Percentiles rank a stretch among this genome's conserved stretches.
Evolutionary conservation across 1,140 invertebrate species (phyloP).

Genomic region (Pseudomyrmex gracilis): DNA sequence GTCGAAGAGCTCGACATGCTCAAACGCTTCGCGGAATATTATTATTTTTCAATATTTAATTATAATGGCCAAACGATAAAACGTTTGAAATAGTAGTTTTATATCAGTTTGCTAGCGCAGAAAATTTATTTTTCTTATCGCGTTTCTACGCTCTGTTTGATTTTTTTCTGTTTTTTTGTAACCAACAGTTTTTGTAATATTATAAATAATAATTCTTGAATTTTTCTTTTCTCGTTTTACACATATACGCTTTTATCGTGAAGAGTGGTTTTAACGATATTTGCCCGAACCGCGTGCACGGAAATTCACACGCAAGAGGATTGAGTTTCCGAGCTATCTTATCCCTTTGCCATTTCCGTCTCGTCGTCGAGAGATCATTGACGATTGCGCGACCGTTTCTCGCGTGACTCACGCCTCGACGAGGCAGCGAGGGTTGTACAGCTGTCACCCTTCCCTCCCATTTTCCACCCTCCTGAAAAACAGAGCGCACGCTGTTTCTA

Average conservation of each 20-base stretch:
- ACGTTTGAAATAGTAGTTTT: neutral
- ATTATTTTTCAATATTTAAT: conserved; percentile 18
- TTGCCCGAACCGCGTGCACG: conserved; percentile 5
- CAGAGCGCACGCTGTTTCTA: conserved; percentile 61
- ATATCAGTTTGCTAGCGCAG: conserved; percentile 9
- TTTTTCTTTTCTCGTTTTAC: conserved; percentile 7
- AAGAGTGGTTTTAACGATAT: conserved; percentile 42
- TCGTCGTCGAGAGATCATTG: conserved; percentile 48
- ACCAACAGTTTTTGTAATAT: neutral
- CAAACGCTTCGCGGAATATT: conserved; percentile 1
- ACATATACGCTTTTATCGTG: conserved; percentile 6
- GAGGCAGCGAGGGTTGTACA: no score
- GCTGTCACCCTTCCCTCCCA: conserved; percentile 54
- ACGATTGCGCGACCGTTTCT: conserved; percentile 57
- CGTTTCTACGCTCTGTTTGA: neutral
- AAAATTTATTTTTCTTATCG: conserved; percentile 31
- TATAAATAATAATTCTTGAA: conserved; percentile 31
- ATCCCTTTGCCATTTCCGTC: conserved; percentile 60
- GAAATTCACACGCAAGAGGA: conserved; percentile 53
- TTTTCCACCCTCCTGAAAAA: conserved; percentile 28
- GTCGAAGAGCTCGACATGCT: conserved; percentile 14
- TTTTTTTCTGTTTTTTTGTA: neutral
- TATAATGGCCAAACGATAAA: neutral
- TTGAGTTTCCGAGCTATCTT: conserved; percentile 55
- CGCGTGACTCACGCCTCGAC: conserved; percentile 67